phyloP scores from a whole-genome alignment of 2,888 invertebrate genomes.

The Drosophila siamana region DNA sequence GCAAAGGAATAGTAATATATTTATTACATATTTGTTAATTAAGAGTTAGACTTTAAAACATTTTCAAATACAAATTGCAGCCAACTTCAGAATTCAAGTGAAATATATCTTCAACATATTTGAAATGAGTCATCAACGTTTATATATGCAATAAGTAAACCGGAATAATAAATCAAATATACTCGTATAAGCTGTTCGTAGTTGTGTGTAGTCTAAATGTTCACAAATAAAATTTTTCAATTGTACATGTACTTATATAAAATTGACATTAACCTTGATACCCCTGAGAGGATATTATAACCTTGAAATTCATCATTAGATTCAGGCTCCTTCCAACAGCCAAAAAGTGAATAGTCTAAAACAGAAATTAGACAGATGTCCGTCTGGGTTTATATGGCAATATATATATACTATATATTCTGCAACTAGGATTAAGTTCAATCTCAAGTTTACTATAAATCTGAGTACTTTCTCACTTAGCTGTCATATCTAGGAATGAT shows the following conservation, averaged over 20 bases:
- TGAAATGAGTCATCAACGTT: conserved; percentile 1
- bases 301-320: background rate
- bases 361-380: background rate
- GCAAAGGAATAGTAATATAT: conserved; percentile 33
- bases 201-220: conserved; percentile 33
- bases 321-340: background rate
- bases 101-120: conserved; percentile 1
- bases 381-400: too few relatives aligned
- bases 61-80: conserved; percentile 6
- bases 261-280: conserved; percentile 2
- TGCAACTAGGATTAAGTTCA: background rate
- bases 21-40: conserved; percentile 44
- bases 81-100: conserved; percentile 4
- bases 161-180: conserved; percentile 11
- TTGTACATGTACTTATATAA: conserved; percentile 55
- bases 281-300: background rate
- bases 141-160: conserved; percentile 15
- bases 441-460: background rate
- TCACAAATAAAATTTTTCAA: conserved; percentile 71
- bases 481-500: background rate
- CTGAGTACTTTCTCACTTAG: background rate
- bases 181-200: conserved; percentile 20
- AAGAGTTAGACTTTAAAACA: conserved; percentile 9
- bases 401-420: background rate
- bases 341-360: background rate